Percentiles rank a stretch among this genome's conserved stretches.
These are phyloP conservation scores for Mirza zaza DNA, from an alignment of 2,113 vertebrate species.

Conservation along the genomic window DNA sequence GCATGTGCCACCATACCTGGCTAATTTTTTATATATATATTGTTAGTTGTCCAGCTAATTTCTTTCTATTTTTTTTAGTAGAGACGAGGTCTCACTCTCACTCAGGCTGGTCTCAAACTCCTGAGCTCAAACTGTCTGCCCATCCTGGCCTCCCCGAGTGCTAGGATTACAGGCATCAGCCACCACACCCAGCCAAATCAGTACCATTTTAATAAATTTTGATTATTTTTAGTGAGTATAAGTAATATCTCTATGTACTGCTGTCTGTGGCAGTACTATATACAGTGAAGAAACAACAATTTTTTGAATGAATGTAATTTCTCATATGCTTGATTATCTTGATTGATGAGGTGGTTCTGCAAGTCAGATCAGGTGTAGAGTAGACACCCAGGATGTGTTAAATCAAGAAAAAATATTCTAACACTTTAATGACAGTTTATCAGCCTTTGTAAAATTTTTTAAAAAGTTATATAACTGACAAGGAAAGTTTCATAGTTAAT, in stretches of 20 bases:
- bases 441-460: background rate
- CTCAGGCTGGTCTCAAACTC: no score
- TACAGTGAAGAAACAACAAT: background rate
- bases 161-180: no score
- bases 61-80: no score
- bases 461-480: background rate
- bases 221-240: conserved; percentile 15
- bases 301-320: conserved; percentile 27
- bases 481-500: background rate
- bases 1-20: no score
- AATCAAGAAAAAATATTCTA: conserved; percentile 39
- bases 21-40: no score
- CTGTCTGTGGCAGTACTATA: background rate
- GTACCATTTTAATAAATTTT: conserved; percentile 37
- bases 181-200: background rate
- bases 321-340: conserved; percentile 5
- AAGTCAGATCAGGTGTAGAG: background rate
- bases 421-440: conserved; percentile 42
- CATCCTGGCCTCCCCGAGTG: no score
- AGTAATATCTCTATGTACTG: background rate
- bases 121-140: no score
- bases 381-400: background rate
- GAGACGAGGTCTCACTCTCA: no score
- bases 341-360: conserved; percentile 30
- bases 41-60: no score